Base-by-base conservation (phyloP, 53 echinoderm and acorn worm genomes). In the Astropecten irregularis region DNA sequence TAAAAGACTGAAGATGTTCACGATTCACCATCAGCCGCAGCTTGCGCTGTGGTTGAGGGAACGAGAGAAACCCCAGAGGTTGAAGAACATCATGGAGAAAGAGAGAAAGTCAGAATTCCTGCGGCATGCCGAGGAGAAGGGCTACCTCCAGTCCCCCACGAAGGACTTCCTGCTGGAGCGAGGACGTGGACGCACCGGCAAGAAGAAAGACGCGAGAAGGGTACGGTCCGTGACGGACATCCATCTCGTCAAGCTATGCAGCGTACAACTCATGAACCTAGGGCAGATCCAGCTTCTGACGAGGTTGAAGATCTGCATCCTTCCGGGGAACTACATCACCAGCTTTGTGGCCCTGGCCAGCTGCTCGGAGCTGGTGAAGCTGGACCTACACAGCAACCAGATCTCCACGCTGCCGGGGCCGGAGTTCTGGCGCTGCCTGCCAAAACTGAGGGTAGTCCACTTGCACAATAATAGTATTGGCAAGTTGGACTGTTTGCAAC, bases 311-410 rank as follows among this genome's bases (percentile, higher is more conserved):
- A 85, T 94, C 11, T 97, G 97, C 39, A 90, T 85, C 76, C 92
- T 97, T 2, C 71, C 93, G 1, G 85, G 89, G 39, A 97, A 97
- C 53, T 97, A 94, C 88, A 90, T 97, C 42, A 86, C 87, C 54
- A 76, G 71, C 20, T 92, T 97, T 77, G 97, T 90, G 40, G 79
- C 49, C 28, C 84, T 97, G 35, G 83, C 76, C 27, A 79, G 66
- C 42, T 97, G 97, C 46, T 42, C 60, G 22, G 68, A 84, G 36
- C 88, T 97, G 14, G 77, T 92, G 39, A 90, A 90, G 40, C 60
- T 97, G 50, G 97, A 97, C 44, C 83, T 97, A 13, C 94, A 94
- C 46, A 82, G 92, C 71, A 97, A 97, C 50, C 97, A 97, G 97
- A 97, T 97, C 49, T 73, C 94, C 37, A 84, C 87, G 13, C 68